phyloP scores from a whole-genome alignment of 2,113 vertebrate species.

The Circaetus cinerascens region DNA sequence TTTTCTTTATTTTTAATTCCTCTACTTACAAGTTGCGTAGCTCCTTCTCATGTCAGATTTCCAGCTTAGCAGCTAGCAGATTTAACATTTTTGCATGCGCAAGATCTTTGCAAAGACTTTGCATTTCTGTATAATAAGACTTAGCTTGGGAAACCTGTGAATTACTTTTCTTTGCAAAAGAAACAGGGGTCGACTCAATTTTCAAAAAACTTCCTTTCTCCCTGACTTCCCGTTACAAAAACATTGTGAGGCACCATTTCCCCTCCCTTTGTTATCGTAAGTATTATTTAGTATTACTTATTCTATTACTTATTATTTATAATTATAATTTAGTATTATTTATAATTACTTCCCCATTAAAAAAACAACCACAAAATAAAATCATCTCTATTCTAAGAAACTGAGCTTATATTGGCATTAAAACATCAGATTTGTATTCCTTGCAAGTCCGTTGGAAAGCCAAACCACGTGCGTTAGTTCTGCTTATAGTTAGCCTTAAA shows the following conservation, averaged over 20 bases:
- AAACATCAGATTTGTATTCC: background rate
- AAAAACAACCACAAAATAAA: background rate
- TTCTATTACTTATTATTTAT: background rate
- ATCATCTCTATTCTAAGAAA: background rate
- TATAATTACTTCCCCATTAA: background rate
- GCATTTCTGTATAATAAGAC: background rate
- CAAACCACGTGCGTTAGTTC: fast-evolving
- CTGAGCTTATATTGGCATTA: background rate
- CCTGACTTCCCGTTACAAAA: background rate
- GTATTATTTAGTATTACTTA: background rate
- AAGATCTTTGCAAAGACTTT: background rate
- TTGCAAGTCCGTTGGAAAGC: background rate
- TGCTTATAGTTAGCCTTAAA: background rate
- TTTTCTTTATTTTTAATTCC: background rate
- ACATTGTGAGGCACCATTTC: background rate
- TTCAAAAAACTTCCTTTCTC: background rate
- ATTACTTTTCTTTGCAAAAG: background rate
- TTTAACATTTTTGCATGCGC: background rate
- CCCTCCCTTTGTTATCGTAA: background rate
- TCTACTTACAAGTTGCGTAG: background rate
- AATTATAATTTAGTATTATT: background rate
- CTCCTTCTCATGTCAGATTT: background rate
- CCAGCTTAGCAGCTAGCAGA: background rate
- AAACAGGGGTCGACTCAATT: background rate
- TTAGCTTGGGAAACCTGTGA: background rate